Percentiles rank a stretch among this genome's conserved stretches.
These are phyloP conservation scores for Hydrolagus affinis DNA, from an alignment of 2,113 vertebrate species.

Conservation along the genomic window DNA sequence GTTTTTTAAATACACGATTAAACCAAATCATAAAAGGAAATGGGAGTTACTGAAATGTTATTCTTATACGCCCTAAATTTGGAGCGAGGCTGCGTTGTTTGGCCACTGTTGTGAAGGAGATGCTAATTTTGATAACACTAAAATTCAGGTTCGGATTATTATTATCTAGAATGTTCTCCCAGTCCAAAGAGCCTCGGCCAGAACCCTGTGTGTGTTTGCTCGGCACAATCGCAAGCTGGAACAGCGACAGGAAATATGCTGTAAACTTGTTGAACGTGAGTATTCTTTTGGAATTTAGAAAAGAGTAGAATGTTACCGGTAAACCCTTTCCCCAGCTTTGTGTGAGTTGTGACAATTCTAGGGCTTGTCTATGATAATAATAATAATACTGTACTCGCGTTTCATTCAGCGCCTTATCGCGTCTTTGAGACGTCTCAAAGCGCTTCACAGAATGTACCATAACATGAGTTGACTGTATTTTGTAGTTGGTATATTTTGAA, in stretches of 20 bases:
- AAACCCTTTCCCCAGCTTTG: not conserved
- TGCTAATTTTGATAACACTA: constrained; percentile 24
- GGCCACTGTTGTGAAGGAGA: constrained; percentile 10
- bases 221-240: constrained; percentile 88
- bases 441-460: no score
- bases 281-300: constrained; percentile 32
- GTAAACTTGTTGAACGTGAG: constrained; percentile 83
- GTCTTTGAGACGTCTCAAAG: no score
- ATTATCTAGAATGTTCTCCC: constrained; percentile 78
- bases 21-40: not conserved
- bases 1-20: not conserved
- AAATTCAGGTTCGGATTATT: constrained; percentile 28
- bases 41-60: not conserved
- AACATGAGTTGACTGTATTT: no score
- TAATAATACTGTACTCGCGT: no score
- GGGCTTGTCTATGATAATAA: no score
- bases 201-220: constrained; percentile 80
- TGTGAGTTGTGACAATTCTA: no score
- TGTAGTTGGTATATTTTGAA: no score
- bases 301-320: not conserved
- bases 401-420: no score
- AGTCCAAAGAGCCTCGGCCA: constrained; percentile 82
- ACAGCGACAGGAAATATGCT: constrained; percentile 81
- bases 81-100: not conserved
- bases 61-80: not conserved